Conservation (phyloP, 2,888 invertebrate genomes). For the Sarcophaga rosellei region DNA sequence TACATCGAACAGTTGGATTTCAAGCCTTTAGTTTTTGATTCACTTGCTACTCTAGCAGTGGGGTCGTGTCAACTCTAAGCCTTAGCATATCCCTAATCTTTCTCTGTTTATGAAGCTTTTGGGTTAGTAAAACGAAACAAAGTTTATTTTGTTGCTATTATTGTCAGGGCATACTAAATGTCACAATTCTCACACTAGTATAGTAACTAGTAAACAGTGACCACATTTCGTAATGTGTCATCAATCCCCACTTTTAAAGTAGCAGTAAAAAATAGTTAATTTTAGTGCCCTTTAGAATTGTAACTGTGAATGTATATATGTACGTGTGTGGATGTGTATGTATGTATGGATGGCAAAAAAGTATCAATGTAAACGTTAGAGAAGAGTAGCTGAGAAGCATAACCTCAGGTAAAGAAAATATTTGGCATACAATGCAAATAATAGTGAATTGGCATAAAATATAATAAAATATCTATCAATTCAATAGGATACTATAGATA, state of each 20-base stretch:
- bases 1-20: too few relatives aligned
- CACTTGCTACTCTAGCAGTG: too few relatives aligned
- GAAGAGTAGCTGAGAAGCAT: slow-evolving; percentile 2
- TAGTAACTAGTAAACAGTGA: neutral
- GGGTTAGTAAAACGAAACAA: too few relatives aligned
- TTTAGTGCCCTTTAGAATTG: slow-evolving; percentile 18
- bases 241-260: neutral
- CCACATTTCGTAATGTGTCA: neutral
- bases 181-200: neutral
- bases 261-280: slow-evolving; percentile 37
- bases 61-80: too few relatives aligned
- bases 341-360: slow-evolving; percentile 35
- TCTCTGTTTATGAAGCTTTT: too few relatives aligned
- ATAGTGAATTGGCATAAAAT: slow-evolving; percentile 64
- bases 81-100: too few relatives aligned
- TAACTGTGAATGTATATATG: neutral
- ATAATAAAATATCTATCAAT: slow-evolving; percentile 52
- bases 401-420: slow-evolving; percentile 59
- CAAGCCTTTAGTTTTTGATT: too few relatives aligned
- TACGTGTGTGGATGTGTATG: neutral
- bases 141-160: too few relatives aligned
- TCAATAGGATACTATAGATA: neutral
- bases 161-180: too few relatives aligned
- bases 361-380: slow-evolving; percentile 47
- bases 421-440: slow-evolving; percentile 64